Percentiles rank a stretch among this genome's conserved stretches.
These are phyloP conservation scores for Sebastes matsubarae DNA, from an alignment of 2,797 vertebrate genomes.

Conservation along the genomic window DNA sequence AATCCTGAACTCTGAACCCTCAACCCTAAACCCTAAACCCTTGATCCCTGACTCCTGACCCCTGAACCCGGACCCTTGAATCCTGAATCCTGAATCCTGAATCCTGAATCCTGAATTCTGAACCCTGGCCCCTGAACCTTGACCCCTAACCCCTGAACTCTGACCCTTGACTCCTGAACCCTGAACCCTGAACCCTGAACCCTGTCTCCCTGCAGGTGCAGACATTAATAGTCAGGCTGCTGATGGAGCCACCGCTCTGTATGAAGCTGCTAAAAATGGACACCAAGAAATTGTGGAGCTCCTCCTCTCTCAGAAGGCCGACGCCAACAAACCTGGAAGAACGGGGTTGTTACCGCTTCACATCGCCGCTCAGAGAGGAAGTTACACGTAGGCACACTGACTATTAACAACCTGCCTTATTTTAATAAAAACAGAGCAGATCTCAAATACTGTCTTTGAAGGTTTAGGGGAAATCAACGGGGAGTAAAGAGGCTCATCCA, in stretches of 20 bases:
- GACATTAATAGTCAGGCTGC: slow-evolving; percentile 92
- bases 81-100: background rate
- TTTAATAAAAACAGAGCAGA: background rate
- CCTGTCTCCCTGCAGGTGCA: slow-evolving; percentile 80
- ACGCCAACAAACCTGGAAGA: slow-evolving; percentile 92
- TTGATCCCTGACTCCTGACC: background rate
- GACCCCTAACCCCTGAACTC: rapidly evolving
- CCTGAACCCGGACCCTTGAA: rapidly evolving
- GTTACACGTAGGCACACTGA: slow-evolving; percentile 78
- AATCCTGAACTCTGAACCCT: background rate
- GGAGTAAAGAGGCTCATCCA: background rate
- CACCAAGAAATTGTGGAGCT: slow-evolving; percentile 86
- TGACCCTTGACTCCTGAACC: too few species aligned
- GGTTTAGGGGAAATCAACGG: background rate
- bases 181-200: background rate
- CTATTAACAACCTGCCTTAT: background rate
- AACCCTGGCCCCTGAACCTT: too few species aligned
- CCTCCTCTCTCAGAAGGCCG: slow-evolving; percentile 89
- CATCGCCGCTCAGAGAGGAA: slow-evolving; percentile 88
- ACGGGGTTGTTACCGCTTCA: slow-evolving; percentile 90
- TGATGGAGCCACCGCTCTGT: slow-evolving; percentile 90
- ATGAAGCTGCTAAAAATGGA: slow-evolving; percentile 92
- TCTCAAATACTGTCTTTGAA: background rate
- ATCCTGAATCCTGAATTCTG: too few species aligned
- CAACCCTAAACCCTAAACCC: background rate